Conservation (phyloP, 2,888 invertebrate species). For the Tuberolachnus salignus region DNA sequence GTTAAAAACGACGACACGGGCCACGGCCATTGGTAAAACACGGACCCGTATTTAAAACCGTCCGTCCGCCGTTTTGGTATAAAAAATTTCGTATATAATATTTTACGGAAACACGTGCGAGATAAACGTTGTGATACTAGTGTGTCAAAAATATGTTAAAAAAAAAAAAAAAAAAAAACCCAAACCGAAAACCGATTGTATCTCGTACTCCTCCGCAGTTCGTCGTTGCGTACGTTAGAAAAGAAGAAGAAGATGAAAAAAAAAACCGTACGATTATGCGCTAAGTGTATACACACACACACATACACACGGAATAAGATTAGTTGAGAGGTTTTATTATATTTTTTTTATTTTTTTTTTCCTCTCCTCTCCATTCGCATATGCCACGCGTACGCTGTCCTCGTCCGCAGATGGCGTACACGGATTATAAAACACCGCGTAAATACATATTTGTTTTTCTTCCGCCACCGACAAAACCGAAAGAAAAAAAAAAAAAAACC, state of each 20-base stretch:
- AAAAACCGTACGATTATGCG: neutral
- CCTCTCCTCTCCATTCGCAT: too few species aligned
- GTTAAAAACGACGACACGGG: too few species aligned
- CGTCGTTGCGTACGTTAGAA: neutral
- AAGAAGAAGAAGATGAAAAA: neutral
- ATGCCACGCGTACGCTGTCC: slow-evolving; percentile 1
- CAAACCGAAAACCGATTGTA: too few species aligned
- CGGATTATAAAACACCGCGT: slow-evolving; percentile 25
- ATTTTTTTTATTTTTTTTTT: too few species aligned
- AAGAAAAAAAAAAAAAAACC: slow-evolving; percentile 39
- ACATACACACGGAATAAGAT: neutral
- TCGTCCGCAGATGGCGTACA: slow-evolving; percentile 5
- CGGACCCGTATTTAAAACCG: too few species aligned
- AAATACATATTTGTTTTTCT: slow-evolving; percentile 48
- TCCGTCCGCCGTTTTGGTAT: too few species aligned
- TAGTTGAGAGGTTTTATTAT: slow-evolving; percentile 27
- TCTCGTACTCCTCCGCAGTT: neutral
- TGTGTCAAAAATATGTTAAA: neutral
- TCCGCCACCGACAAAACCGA: neutral
- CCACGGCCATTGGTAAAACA: too few species aligned
- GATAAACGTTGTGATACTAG: slow-evolving; percentile 13
- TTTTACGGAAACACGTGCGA: neutral
- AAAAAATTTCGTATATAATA: too few species aligned
- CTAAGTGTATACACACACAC: neutral
- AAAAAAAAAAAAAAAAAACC: too few species aligned